phyloP scores from a whole-genome alignment of 2,113 vertebrate species.

The Coracopsis vasa region DNA sequence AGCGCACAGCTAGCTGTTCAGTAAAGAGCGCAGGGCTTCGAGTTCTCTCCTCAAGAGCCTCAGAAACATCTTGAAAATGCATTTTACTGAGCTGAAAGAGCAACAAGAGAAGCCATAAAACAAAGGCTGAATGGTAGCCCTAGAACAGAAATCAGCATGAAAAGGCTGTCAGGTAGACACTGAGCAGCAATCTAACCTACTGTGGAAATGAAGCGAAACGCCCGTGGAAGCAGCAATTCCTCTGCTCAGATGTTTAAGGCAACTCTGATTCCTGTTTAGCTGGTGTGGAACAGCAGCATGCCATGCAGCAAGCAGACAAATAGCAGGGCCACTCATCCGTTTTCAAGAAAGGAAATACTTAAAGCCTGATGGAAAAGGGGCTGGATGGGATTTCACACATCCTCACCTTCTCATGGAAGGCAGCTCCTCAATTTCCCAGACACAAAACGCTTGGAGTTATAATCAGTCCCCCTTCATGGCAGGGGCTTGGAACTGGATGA shows the following conservation, averaged over 20 bases:
- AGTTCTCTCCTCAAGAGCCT: neutral
- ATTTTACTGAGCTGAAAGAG: conserved; percentile 5
- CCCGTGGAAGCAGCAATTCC: neutral
- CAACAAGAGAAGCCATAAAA: conserved; percentile 20
- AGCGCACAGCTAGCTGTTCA: neutral
- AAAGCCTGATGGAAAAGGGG: neutral
- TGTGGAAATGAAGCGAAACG: neutral
- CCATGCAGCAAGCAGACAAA: conserved; percentile 1
- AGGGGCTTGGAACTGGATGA: neutral
- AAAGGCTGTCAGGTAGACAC: neutral
- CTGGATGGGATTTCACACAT: neutral
- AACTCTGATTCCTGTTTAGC: neutral
- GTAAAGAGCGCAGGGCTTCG: neutral
- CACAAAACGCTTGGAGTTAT: neutral
- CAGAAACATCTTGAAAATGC: neutral
- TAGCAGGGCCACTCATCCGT: neutral
- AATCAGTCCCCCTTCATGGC: neutral
- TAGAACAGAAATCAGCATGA: neutral
- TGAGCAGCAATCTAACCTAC: neutral
- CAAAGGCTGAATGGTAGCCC: conserved; percentile 1
- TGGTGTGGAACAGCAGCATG: neutral
- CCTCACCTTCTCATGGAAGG: neutral
- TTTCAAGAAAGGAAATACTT: neutral
- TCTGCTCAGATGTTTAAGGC: neutral
- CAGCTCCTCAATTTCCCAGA: neutral